Evolutionary conservation across 2,888 invertebrate species (phyloP), one percentile per base, ranked within the genome.

Genomic region (Ornithoptera priamus): DNA sequence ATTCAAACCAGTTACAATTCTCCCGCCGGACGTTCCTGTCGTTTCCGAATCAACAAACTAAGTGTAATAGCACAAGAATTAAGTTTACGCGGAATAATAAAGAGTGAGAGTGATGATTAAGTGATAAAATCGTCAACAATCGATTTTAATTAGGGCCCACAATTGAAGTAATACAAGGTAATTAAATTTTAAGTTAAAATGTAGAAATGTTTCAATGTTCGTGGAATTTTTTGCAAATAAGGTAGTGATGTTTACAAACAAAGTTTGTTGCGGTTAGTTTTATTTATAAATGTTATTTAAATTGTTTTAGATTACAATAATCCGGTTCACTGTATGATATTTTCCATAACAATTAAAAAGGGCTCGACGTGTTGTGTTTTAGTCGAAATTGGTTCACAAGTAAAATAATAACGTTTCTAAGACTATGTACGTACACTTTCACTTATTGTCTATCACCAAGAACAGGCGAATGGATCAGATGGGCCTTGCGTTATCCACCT

Each of bases 401-500:
- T 60, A 53, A 58, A 70, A 68, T 65, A 57, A 22, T 59, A 17
- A 39, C 20, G 62, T 20, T 60, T 24, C 42, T 36, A 75, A 71
- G 66, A 53, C 67, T 70, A 68, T 71, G 75, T 73, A 75, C 78
- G 72, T 69, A 77, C 20, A 84, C 88, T 89, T 89, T 90, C 88
- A 87, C 87, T 86, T 80, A 77, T 77, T 62, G 76, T 80, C 78
- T 78, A 78, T 80, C 76, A 81, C 80, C 73, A 42, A 30, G 39
- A 79, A 81, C 50, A 78, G 82, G 87, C 85, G 90, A 90, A 86
- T 77, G 88, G 84, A 83, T 84, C 81, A 83, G 84, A 83, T 80
- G 85, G 85, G 86, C 89, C 89, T 89, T 89, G 89, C 78, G 76
- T 78, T 83, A 80, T 77, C 80, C 81, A 79, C 72, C 76, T 84